These are phyloP conservation scores for Pteropus rufus DNA, from an alignment of 2,797 vertebrate genomes.

Conservation along the genomic window DNA sequence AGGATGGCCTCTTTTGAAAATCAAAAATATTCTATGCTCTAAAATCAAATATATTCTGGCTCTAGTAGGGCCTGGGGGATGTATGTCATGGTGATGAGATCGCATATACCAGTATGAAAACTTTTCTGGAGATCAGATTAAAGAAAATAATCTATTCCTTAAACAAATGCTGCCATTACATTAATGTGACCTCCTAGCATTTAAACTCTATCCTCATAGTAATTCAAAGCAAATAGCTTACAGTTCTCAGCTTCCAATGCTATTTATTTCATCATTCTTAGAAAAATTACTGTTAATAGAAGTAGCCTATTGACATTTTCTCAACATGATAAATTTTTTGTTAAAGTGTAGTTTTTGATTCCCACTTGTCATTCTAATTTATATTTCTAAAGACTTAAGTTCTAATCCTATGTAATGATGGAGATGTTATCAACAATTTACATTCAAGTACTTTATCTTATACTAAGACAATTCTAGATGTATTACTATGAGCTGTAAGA, in stretches of 20 bases:
- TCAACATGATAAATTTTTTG: neutral
- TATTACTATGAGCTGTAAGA: constrained; percentile 1
- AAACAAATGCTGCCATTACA: neutral
- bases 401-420: neutral
- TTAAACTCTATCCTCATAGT: neutral
- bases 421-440: neutral
- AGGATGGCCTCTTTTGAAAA: neutral
- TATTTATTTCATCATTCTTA: constrained; percentile 5
- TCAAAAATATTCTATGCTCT: neutral
- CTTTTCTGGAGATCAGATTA: neutral
- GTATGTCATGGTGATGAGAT: neutral
- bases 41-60: neutral
- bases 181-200: neutral
- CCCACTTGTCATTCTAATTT: neutral
- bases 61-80: neutral
- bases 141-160: neutral
- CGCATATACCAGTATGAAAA: neutral
- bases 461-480: neutral
- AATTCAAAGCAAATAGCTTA: neutral
- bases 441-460: constrained; percentile 14
- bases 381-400: constrained; percentile 45
- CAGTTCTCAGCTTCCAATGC: neutral
- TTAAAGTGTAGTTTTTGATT: constrained; percentile 50
- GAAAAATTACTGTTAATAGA: neutral
- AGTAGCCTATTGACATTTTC: neutral